phyloP scores from a whole-genome alignment of 1,140 invertebrate genomes.

The Dreissena rostriformis region DNA sequence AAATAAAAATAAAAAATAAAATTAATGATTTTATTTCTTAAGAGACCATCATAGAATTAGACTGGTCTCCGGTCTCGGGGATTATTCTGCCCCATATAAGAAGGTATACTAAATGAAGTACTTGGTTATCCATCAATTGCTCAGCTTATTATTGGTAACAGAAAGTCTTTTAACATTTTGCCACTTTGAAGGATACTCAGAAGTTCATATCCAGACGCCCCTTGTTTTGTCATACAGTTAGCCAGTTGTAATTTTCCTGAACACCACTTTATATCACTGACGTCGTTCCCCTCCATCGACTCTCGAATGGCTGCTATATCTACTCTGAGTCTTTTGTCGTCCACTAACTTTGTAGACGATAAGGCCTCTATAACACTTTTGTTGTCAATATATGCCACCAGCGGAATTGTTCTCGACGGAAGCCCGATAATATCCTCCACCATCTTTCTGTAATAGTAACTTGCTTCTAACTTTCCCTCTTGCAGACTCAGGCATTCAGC shows the following conservation, averaged over 20 bases:
- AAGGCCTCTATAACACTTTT: constrained; percentile 52
- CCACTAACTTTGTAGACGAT: too few species aligned
- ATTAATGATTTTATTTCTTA: too few species aligned
- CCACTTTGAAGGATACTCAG: not conserved
- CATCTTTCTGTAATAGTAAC: not conserved
- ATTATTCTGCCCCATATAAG: too few species aligned
- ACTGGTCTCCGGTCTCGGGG: too few species aligned
- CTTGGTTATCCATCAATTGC: too few species aligned
- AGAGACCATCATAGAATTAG: too few species aligned
- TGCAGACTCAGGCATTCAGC: constrained; percentile 3
- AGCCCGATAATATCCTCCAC: not conserved
- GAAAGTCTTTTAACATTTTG: not conserved
- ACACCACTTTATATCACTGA: constrained; percentile 45
- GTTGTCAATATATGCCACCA: constrained; percentile 45
- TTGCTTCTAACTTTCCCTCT: constrained; percentile 14
- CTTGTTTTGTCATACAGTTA: constrained; percentile 25
- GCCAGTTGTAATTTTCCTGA: not conserved
- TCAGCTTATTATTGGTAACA: too few species aligned
- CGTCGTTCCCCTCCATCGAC: not conserved
- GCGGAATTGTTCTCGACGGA: not conserved
- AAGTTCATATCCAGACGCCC: not conserved
- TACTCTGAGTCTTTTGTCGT: too few species aligned
- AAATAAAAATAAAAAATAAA: too few species aligned
- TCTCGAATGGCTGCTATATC: constrained; percentile 1
- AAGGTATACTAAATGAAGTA: too few species aligned